Evolutionary conservation across 2,113 vertebrate species (phyloP), one percentile per base, ranked within the genome.

Genomic region (Mohoua ochrocephala): DNA sequence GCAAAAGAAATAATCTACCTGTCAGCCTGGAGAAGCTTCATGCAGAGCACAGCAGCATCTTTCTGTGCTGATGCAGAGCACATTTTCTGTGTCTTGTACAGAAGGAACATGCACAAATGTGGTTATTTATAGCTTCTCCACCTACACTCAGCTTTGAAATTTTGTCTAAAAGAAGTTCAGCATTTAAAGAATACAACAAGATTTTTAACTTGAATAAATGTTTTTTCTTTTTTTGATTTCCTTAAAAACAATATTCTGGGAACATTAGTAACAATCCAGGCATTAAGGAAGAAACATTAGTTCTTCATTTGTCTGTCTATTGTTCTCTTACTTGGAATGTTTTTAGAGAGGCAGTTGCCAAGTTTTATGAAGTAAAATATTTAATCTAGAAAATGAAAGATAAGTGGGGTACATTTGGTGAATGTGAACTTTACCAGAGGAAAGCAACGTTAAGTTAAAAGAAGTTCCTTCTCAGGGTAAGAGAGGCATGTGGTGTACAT

Each of bases 61-160:
- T 92, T 84, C 89, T 71, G 0, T 84, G 75, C 61, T 82, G 73
- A 91, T 91, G 86, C 68, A 97, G 68, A 95, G 53, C 93, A 90
- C 76, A 68, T 79, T 93, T 97, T 92, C 86, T 91, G 35, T 87
- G 71, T 70, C 69, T 95, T 91, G 45, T 81, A 50, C 49, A 90
- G 86, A 83, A 88, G 60, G 86, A 96, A 94, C 88, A 91, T 79
- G 91, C 87, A 95, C 78, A 81, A 81, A 74, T 91, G 71, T 45
- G 42, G 83, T 87, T 97, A 97, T 97, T 96, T 97, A 94, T 95
- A 96, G 74, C 56, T 91, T 88, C 59, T 95, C 88, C 82, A 87
- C 90, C 97, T 85, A 95, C 91, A 83, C 24, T 15, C 54, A 68
- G 69, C 54, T 95, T 95, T 90, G 60, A 94, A 93, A 88, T 70